Evolutionary conservation across 2,113 vertebrate genomes (phyloP), one percentile per base, ranked within the genome.

Genomic region (Pterophyllum scalare): DNA sequence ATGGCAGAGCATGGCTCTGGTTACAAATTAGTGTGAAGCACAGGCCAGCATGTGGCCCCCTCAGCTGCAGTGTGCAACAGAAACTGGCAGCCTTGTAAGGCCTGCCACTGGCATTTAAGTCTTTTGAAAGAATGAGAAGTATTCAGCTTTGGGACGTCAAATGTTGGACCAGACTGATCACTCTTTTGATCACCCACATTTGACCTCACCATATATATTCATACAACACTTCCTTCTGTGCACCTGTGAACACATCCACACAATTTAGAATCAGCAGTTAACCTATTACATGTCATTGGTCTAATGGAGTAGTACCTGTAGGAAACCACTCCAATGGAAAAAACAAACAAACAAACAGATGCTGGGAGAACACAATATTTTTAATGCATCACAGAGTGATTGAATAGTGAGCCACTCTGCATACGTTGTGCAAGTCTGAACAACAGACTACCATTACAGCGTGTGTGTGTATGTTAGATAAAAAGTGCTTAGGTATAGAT

Each of bases 151-250:
- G 38, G 33, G 80, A 78, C 22, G 22, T 82, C 26, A 62, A 60
- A 86, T 28, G 54, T n/a, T 85, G 54, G 13, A 46, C 35, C 33
- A 72, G n/a, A 31, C 38, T 61, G 33, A 81, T 60, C 70, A 54
- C 12, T 72, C 52, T 72, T 70, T 22, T 20, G 64, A 24, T 12
- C 22, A 12, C 65, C 65, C 43, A 20, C 24, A 70, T 70, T 70
- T 70, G 10, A 43, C 10, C 6, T 43, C 28, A 28, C 24, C 43
- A 70, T 14, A 35, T 59, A 33, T 33, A 7, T 35, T 33, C 19
- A 49, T 49, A 70, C 40, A 43, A 43, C 15, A 20, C 40, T 49
- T 70, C 19, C 3, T 7, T 0, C 65, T 70, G 43, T 17, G 0
- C 49, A 19, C 40, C 12, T 14, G 4, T 43, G 12, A 12, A 43